A percentile compares a stretch with the other conserved stretches of the same genome.
Conservation (phyloP, 2,888 invertebrate species). For the Eubasilissa splendida region DNA sequence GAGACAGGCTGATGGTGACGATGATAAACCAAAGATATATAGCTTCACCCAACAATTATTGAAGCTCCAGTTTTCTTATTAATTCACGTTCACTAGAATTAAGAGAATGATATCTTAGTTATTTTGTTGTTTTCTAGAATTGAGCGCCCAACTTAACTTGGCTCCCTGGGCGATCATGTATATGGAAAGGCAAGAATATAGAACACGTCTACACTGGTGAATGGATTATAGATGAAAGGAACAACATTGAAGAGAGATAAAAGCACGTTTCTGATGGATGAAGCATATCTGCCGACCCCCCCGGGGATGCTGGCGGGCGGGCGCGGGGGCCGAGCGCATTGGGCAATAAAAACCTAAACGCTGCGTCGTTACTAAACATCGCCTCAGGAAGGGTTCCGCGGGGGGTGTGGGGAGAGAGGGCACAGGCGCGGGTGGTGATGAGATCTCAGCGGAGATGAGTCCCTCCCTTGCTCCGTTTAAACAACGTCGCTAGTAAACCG, state of each 20-base stretch:
- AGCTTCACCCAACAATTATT: no score
- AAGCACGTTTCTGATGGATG: slow-evolving; percentile 24
- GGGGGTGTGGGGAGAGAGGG: not conserved
- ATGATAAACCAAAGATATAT: no score
- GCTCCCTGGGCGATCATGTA: no score
- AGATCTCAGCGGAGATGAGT: not conserved
- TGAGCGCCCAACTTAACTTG: no score
- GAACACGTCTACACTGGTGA: no score
- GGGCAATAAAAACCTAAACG: slow-evolving; percentile 31
- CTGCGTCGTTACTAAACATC: not conserved
- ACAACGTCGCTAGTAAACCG: not conserved
- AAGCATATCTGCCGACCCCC: slow-evolving; percentile 10
- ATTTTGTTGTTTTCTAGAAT: no score
- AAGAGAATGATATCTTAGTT: no score
- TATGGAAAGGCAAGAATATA: no score
- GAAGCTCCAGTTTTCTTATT: no score
- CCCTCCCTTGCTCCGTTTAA: not conserved
- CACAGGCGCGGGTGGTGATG: not conserved
- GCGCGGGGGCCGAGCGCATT: not conserved
- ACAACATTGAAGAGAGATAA: not conserved
- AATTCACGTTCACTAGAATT: no score
- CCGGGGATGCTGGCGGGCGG: not conserved
- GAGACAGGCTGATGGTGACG: no score
- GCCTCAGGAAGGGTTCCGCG: slow-evolving; percentile 17
- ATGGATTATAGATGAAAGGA: not conserved